Evolutionary conservation across 2,797 vertebrate genomes (phyloP).

Genomic region (Hozukius guyotensis): DNA sequence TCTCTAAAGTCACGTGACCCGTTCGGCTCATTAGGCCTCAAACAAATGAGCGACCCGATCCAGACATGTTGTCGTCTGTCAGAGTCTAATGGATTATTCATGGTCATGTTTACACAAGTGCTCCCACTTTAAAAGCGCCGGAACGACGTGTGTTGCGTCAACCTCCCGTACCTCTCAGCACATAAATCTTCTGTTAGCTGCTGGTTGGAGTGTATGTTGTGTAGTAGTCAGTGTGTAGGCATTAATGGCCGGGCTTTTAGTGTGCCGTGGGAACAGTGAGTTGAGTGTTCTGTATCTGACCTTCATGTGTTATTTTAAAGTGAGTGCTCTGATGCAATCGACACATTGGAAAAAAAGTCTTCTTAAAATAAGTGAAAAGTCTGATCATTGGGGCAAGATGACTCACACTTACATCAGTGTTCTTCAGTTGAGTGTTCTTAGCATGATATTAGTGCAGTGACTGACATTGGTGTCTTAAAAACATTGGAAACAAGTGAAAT

Average conservation of each 20-base stretch:
- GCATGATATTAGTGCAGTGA: background rate
- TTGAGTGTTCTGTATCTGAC: constrained; percentile 2
- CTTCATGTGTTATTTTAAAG: background rate
- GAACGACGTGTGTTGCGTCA: constrained; percentile 11
- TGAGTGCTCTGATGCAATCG: background rate
- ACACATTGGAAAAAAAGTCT: background rate
- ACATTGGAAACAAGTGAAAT: background rate
- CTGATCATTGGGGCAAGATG: rapidly evolving
- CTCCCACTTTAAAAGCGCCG: constrained; percentile 45
- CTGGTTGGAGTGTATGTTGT: constrained; percentile 9
- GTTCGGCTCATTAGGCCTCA: constrained; percentile 6
- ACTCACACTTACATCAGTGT: background rate
- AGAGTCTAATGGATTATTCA: constrained; percentile 59
- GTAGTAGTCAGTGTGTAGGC: constrained; percentile 21
- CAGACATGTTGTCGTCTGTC: constrained; percentile 28
- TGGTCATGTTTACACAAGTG: constrained; percentile 56
- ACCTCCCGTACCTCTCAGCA: constrained; percentile 3
- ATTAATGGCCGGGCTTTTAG: constrained; percentile 50
- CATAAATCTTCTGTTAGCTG: constrained; percentile 31
- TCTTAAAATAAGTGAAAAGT: background rate
- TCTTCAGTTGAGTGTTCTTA: background rate
- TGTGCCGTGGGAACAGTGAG: background rate
- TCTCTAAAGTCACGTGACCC: background rate
- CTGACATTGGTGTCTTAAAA: background rate
- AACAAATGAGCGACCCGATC: constrained; percentile 25